phyloP scores from a whole-genome alignment of 2,797 vertebrate genomes.

The Chromobotia macracanthus region DNA sequence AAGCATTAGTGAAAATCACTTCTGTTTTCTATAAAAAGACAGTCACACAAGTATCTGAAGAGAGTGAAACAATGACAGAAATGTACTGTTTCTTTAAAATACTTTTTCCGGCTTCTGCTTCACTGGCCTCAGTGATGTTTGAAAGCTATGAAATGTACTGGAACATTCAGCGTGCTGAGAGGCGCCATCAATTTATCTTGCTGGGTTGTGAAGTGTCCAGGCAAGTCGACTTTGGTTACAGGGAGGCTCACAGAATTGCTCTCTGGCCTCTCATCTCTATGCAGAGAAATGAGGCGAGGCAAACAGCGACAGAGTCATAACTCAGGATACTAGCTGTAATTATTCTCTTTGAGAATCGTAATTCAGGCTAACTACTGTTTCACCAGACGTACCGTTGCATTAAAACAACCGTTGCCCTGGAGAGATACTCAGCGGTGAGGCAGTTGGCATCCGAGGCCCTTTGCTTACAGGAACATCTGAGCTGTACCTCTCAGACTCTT shows the following conservation, averaged over 20 bases:
- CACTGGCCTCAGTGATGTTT: background rate
- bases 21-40: background rate
- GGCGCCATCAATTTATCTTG: slow-evolving; percentile 30
- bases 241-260: slow-evolving; percentile 6
- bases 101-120: background rate
- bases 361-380: slow-evolving; percentile 52
- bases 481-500: slow-evolving; percentile 13
- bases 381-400: slow-evolving; percentile 26
- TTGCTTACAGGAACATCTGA: slow-evolving; percentile 24
- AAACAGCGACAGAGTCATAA: slow-evolving; percentile 43
- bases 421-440: slow-evolving; percentile 41
- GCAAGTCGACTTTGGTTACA: slow-evolving; percentile 34
- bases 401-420: slow-evolving; percentile 48
- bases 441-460: background rate
- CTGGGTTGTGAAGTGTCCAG: background rate
- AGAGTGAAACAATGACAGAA: background rate
- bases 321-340: slow-evolving; percentile 44
- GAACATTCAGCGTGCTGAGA: slow-evolving; percentile 30
- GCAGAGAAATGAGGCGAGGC: slow-evolving; percentile 46
- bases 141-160: slow-evolving; percentile 5
- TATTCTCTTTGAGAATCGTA: slow-evolving; percentile 42
- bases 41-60: background rate
- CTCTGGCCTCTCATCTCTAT: slow-evolving; percentile 29
- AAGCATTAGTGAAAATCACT: background rate
- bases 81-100: background rate